These are phyloP conservation scores for Phymorhynchus buccinoides DNA, from an alignment of 1,140 invertebrate species.

Conservation along the genomic window DNA sequence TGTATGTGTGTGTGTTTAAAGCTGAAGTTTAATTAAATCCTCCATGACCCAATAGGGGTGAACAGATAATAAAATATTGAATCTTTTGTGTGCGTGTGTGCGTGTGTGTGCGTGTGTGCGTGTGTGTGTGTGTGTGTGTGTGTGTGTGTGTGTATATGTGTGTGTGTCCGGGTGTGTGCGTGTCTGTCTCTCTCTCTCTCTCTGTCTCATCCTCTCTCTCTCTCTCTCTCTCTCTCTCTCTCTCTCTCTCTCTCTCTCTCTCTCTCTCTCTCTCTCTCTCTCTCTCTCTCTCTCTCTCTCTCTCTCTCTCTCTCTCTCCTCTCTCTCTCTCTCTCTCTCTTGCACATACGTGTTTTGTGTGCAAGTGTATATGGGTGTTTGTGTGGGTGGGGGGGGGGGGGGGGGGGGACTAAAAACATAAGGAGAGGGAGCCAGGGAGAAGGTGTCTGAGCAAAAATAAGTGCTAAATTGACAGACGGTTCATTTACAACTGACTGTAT, in stretches of 20 bases:
- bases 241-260: conserved; percentile 6
- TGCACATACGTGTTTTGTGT: no score
- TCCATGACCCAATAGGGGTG: no score
- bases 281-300: conserved; percentile 6
- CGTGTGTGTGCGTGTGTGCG: not conserved
- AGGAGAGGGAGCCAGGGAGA: no score
- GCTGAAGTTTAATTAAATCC: not conserved
- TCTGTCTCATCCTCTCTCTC: not conserved
- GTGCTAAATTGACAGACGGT: no score
- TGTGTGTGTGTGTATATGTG: not conserved
- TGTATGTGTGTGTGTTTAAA: not conserved
- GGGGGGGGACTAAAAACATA: no score
- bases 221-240: conserved; percentile 13
- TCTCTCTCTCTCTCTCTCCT: not conserved
- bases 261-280: not conserved
- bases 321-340: no score
- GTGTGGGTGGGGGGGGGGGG: no score
- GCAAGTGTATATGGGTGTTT: no score
- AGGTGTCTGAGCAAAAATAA: no score
- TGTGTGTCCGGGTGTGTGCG: not conserved
- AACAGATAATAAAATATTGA: no score
- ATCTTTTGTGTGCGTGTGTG: not conserved
- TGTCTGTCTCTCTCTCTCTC: not conserved
- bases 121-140: not conserved
- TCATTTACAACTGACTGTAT: no score